Evolutionary conservation across 2,888 invertebrate genomes (phyloP).

Genomic region (Apocheima hispidaria): DNA sequence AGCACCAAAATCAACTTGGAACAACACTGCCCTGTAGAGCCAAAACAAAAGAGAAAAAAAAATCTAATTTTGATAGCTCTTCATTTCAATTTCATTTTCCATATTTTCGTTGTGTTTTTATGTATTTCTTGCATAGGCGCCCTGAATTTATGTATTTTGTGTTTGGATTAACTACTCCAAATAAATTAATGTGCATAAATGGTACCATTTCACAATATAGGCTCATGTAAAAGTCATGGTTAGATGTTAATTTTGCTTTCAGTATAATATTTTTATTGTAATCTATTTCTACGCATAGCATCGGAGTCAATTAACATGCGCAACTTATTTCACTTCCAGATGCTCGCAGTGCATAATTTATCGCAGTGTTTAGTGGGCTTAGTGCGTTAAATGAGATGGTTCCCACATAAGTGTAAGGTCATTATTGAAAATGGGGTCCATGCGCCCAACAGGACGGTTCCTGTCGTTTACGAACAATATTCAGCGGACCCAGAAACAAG

Average conservation of each 20-base stretch:
- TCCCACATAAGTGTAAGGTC: slow-evolving; percentile 51
- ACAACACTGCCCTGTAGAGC: too few species aligned
- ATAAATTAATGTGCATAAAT: too few species aligned
- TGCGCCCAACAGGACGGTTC: slow-evolving; percentile 87
- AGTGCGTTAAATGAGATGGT: slow-evolving; percentile 59
- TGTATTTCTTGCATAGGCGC: too few species aligned
- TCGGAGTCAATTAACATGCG: slow-evolving; percentile 59
- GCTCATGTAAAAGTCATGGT: slow-evolving; percentile 5
- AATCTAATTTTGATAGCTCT: too few species aligned
- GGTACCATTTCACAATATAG: neutral
- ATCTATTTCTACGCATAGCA: slow-evolving; percentile 68
- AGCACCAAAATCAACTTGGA: too few species aligned
- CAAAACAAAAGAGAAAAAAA: too few species aligned
- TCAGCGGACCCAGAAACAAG: slow-evolving; percentile 84
- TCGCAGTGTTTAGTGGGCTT: slow-evolving; percentile 44
- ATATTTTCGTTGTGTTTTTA: too few species aligned
- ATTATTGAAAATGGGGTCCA: slow-evolving; percentile 84
- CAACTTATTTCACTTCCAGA: slow-evolving; percentile 66
- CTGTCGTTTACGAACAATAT: slow-evolving; percentile 87
- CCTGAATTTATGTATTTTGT: too few species aligned
- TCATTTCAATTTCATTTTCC: too few species aligned
- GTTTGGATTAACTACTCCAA: too few species aligned
- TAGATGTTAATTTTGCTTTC: slow-evolving; percentile 35
- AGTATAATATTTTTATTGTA: slow-evolving; percentile 66
- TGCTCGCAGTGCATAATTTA: slow-evolving; percentile 56